Base-by-base conservation (phyloP, 2,888 invertebrate species). In the Tiliacea citrago region DNA sequence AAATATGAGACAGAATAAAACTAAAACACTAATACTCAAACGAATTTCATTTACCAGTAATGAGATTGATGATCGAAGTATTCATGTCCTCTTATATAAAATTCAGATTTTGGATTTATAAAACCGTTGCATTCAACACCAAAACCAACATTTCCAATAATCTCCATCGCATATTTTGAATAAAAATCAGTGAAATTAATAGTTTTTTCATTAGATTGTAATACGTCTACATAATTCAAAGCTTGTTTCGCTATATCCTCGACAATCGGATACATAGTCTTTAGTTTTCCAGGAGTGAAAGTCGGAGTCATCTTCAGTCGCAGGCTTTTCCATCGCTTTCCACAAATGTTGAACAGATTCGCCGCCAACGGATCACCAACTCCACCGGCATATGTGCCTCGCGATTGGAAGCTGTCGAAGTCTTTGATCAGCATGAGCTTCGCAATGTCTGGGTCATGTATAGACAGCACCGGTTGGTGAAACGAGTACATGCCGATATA, bases 201-300 rank as follows among this genome's bases (percentile, higher is more conserved):
- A 1, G 93, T 90, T 73, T 93, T 90, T 5, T 88, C 89, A 0
- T 93, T 93, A 0, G 90, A 75, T 73, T 94, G 77, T 76, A 89
- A 60, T 66, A 90, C 71, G 39, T 94, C 91, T 12, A 97, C 92
- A 73, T 97, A 95, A 9, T 91, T 88, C 3, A 96, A 89, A 83
- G 97, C 95, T 73, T 97, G 95, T 18, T 95, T 91, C 0, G 97
- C 97, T 73, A 97, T 97, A 53, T 96, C 93, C 58, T 97, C 95
- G 18, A 98, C 96, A 0, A 97, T 96, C 0, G 94, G 94, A 85
- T 97, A 97, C 97, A 98, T 97, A 3, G 93, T 96, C 90, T 97
- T 98, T 66, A 98, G 91, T 91, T 97, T 98, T 12, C 97, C 97
- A 0, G 97, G 97, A 0, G 98, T 97, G 88, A 98, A 98, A 0